Base-by-base conservation (phyloP, 2,888 invertebrate species). In the Gymnosoma rotundatum region DNA sequence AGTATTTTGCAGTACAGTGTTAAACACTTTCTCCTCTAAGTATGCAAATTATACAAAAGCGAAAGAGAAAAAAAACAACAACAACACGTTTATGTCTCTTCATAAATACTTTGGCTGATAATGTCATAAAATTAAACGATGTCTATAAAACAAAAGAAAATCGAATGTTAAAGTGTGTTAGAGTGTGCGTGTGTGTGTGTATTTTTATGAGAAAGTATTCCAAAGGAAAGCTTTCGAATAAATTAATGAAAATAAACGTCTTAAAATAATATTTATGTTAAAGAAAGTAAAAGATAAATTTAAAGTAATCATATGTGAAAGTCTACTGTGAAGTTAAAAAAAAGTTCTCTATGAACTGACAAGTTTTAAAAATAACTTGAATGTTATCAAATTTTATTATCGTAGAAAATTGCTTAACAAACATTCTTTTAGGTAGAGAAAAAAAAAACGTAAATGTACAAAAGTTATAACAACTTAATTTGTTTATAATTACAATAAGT, bases 121-220 rank as follows among this genome's bases (percentile, higher is more conserved):
- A 73, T 78, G 73, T 61, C 69, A 81, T 56, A 60, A 56, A 78
- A 78, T 58, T 52, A 72, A 80, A 72, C 42, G 66, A 54, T 70
- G 42, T 38, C 66, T n/a, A 52, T 20, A 70, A 56, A 20, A 50
- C 5, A 73, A 67, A 54, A 76, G 16, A 52, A 66, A 73, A 73
- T 73, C 52, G 66, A 56, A 72, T 4, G 14, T 12, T 54, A 64
- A 78, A 64, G 42, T 63, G 18, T 63, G 61, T 25, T 25, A 1
- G 4, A 2, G 25, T 25, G 25, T 32, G 32, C 6, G 8, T 32
- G 32, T 32, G 25, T 32, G 32, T 32, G 32, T 32, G 8, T 7
- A 12, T 14, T 60, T 60, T 50, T 60, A 66, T 2, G 78, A 56
- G 72, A 73, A 73, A 32, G 64, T 79, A 54, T 66, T 5, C 66